Conservation (phyloP, 2,113 vertebrate genomes). For the Arvicanthis niloticus region DNA sequence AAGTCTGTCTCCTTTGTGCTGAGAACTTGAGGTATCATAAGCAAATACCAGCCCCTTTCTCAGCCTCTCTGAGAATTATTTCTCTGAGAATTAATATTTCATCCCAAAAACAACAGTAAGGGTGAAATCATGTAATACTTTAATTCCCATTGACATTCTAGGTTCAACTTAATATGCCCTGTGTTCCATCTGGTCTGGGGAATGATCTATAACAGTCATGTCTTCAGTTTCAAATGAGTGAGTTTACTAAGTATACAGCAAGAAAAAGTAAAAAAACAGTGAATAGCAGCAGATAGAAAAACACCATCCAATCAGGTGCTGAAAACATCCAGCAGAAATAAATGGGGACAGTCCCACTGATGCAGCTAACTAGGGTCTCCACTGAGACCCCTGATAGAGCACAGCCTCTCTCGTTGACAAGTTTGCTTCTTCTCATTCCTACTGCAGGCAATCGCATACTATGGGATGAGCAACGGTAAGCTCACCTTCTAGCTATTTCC, state of each 20-base stretch:
- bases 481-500: not conserved
- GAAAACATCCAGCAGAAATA: not conserved
- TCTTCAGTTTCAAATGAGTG: not conserved
- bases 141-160: slow-evolving; percentile 43
- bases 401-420: not conserved
- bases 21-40: not conserved
- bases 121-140: slow-evolving; percentile 16
- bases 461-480: not conserved
- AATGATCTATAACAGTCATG: not conserved
- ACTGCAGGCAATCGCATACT: not conserved
- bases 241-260: not conserved
- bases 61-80: too few species aligned
- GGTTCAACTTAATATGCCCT: not conserved
- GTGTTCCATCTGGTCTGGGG: not conserved
- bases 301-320: not conserved
- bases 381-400: too few species aligned
- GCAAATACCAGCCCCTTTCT: not conserved
- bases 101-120: slow-evolving; percentile 15
- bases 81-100: too few species aligned
- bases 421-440: not conserved
- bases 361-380: not conserved
- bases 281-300: not conserved
- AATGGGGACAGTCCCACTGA: too few species aligned
- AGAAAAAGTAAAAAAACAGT: not conserved
- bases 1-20: too few species aligned